Percentiles rank a stretch among this genome's conserved stretches.
phyloP scores from a whole-genome alignment of 1,140 invertebrate species.

The Vanessa atalanta region DNA sequence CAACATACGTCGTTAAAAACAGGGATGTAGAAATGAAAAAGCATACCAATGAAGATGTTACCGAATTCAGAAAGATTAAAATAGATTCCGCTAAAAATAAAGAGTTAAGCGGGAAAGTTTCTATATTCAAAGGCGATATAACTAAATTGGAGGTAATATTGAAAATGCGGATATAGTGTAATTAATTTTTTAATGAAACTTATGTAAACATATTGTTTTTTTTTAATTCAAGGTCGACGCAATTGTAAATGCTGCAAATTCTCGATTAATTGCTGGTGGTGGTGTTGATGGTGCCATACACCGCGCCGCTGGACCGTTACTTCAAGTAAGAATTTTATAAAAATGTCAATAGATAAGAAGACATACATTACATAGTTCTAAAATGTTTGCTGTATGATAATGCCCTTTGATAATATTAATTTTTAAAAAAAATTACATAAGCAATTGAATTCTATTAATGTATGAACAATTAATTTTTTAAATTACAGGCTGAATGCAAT shows the following conservation, averaged over 20 bases:
- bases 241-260: constrained; percentile 96
- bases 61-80: constrained; percentile 64
- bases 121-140: constrained; percentile 91
- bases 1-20: constrained; percentile 75
- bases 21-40: constrained; percentile 61
- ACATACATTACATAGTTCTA: neutral
- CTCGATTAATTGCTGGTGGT: constrained; percentile 88
- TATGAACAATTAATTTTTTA: neutral
- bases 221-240: constrained; percentile 85
- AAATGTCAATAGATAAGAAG: neutral
- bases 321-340: constrained; percentile 72
- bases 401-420: no score
- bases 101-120: constrained; percentile 83
- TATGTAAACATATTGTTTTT: neutral
- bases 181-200: neutral
- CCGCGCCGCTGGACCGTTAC: constrained; percentile 84
- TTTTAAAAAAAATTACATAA: no score
- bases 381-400: neutral
- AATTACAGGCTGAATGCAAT: constrained; percentile 85
- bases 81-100: constrained; percentile 73
- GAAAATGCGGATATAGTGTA: neutral
- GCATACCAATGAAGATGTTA: constrained; percentile 61
- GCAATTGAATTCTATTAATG: no score
- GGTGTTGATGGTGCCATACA: constrained; percentile 96
- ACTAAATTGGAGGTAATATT: constrained; percentile 86